Evolutionary conservation across 1,140 invertebrate species (phyloP).

Genomic region (Portunus trituberculatus): DNA sequence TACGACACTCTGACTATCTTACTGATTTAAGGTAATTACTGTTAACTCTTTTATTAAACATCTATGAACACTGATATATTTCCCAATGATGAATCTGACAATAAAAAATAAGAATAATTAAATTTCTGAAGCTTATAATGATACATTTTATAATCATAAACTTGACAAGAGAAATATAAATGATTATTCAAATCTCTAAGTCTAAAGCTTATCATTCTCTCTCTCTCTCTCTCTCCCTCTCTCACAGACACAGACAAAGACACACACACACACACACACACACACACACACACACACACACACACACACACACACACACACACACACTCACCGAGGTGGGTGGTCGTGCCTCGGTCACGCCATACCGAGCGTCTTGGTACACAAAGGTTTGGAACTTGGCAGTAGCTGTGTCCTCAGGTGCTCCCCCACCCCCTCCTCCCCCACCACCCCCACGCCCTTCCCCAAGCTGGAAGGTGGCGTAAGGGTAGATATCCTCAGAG

Average conservation of each 20-base stretch:
- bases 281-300: too few species aligned
- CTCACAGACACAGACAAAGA: too few species aligned
- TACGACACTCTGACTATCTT: too few species aligned
- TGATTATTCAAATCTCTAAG: too few species aligned
- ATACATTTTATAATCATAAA: too few species aligned
- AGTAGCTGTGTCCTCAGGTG: slow-evolving; percentile 58
- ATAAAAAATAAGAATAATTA: background rate
- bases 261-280: too few species aligned
- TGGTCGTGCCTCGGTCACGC: slow-evolving; percentile 64
- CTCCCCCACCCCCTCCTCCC: slow-evolving; percentile 17
- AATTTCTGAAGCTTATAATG: background rate
- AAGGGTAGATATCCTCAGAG: slow-evolving; percentile 76
- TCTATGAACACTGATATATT: background rate
- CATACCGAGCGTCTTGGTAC: slow-evolving; percentile 65
- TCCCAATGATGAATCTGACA: too few species aligned
- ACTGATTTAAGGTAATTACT: too few species aligned
- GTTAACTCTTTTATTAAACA: background rate
- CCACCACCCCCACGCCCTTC: slow-evolving; percentile 58
- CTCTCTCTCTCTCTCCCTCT: too few species aligned
- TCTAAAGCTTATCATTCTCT: too few species aligned
- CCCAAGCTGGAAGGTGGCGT: slow-evolving; percentile 75
- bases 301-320: background rate
- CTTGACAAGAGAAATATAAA: too few species aligned
- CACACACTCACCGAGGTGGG: slow-evolving; percentile 65
- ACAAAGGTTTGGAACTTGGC: slow-evolving; percentile 73